Evolutionary conservation across 1,140 invertebrate species (phyloP), one percentile per base, ranked within the genome.

Genomic region (Leptinotarsa undecemlineata): DNA sequence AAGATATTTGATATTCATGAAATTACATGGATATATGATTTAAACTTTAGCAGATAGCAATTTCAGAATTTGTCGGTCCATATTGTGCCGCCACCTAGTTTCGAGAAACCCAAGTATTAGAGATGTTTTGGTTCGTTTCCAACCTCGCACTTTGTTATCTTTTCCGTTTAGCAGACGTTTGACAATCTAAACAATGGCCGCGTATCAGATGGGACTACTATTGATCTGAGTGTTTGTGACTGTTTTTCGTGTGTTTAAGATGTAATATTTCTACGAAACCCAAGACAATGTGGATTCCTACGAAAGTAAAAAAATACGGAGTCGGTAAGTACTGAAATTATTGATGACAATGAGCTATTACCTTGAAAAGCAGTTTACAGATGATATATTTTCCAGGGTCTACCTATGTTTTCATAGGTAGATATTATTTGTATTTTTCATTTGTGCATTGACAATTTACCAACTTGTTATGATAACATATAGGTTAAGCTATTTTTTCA

Each of bases 301-400:
- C 89, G 60, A 90, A 90, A 81, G 89, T 86, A 42, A 90, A 89
- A 76, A 90, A 90, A 85, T 90, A 90, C 85, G 89, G 89, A 80
- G 89, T 90, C 80, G 89, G 90, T 90, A 84, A 89, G 89, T 89
- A 68, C 20, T 8, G 8, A n/a, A 3, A 20, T 64, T 21, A 14
- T 17, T n/a, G 60, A 20, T 72, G 62, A 48, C 62, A 72, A 26
- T 72, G 21, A 72, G 21, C 21, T 72, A 42, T 63, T 63, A 63
- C 33, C 71, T 63, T 64, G 62, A 47, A 57, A 57, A 57, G 15
- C 51, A 19, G 51, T 57, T 57, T 57, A 15, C 1, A 57, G 51
- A 57, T 57, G 5, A 64, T 21, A 6, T 33, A 70, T 70, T 70
- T 64, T 51, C 33, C 68, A 70, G 51, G 68, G 48, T 48, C 42